Evolutionary conservation across 2,797 vertebrate species (phyloP), one percentile per base, ranked within the genome.

Genomic region (Arrhamphus sclerolepis): DNA sequence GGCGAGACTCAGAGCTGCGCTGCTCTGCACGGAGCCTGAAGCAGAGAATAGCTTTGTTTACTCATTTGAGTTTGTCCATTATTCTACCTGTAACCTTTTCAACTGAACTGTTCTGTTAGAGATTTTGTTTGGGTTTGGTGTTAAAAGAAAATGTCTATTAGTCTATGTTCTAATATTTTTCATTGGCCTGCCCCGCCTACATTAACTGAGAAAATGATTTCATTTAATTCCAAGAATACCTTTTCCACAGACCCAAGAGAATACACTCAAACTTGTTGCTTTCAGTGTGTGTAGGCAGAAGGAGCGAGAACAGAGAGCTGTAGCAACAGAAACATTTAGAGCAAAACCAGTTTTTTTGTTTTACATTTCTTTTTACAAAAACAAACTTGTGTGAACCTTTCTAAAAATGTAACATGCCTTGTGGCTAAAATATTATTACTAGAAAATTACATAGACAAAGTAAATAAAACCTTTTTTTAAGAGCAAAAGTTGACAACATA

Each of bases 1-100:
- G 97, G 44, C 96, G 96, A 29, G 97, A 98, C 81, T 99, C 98
- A 0, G 96, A 95, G 86, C 92, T 97, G 39, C 97, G 94, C 88
- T 99, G 97, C 78, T 99, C 97, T 0, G 96, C 93, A 70, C 97
- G 94, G 8, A 96, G 90, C 84, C 96, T 98, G 5, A 8, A 64
- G 47, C 56, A 52, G 0, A 47, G 16, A 65, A 22, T 24, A 60
- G 5, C 22, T 26, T 31, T 20, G 1, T 49, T 53, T 31, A 20
- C 57, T 43, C 24, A 39, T 54, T 40, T 5, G 5, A 41, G 38
- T 21, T 20, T 2, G 44, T 43, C 1, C 10, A 5, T 39, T 1
- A 22, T 21, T 46, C 20, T 31, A 46, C 69, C 38, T 52, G n/a
- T 20, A 40, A 31, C 16, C 9, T 44, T 26, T 24, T 41, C 46